These are phyloP conservation scores for Cenopis cana DNA, from an alignment of 2,888 invertebrate species.

Conservation along the genomic window DNA sequence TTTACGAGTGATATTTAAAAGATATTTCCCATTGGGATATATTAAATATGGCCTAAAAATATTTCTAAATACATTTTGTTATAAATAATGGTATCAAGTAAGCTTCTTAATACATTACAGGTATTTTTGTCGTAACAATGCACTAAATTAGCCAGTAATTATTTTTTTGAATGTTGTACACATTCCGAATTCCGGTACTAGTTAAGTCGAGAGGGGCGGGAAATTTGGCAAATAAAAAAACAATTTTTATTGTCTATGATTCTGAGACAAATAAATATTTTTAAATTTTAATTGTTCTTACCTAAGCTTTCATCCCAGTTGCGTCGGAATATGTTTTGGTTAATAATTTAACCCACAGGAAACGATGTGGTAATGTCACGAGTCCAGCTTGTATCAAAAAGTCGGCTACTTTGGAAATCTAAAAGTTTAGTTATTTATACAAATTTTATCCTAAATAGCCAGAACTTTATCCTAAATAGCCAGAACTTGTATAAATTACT, in stretches of 20 bases:
- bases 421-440: no score
- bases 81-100: slow-evolving; percentile 23
- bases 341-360: no score
- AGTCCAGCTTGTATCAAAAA: no score
- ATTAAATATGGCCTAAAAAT: slow-evolving; percentile 34
- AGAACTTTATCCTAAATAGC: no score
- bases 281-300: no score
- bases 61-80: neutral
- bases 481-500: no score
- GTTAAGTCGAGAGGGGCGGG: slow-evolving; percentile 19
- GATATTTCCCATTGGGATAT: slow-evolving; percentile 30
- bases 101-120: slow-evolving; percentile 2
- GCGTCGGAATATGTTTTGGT: no score
- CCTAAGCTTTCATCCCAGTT: no score
- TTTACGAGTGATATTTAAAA: slow-evolving; percentile 35
- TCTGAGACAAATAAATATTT: no score
- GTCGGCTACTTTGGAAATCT: no score
- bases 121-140: slow-evolving; percentile 9
- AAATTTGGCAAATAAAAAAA: neutral
- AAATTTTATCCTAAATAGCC: no score
- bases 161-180: slow-evolving; percentile 20
- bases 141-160: slow-evolving; percentile 30
- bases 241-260: neutral
- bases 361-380: no score
- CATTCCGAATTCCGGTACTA: slow-evolving; percentile 41